Base-by-base conservation (phyloP, 2,113 vertebrate species). In the Cyphotilapia sp. region DNA sequence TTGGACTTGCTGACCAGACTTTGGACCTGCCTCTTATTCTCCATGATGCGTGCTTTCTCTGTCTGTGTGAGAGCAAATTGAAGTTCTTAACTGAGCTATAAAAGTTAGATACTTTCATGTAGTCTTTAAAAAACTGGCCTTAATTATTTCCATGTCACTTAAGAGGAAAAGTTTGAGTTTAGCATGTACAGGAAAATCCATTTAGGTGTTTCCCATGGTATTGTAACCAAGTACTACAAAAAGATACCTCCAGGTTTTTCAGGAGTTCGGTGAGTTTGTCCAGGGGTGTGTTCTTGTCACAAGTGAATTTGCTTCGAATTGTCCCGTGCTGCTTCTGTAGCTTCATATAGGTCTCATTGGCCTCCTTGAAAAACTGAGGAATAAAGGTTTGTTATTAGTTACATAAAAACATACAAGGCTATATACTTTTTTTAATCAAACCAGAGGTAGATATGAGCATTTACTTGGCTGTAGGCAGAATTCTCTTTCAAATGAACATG, bases 401-500 rank as follows among this genome's bases (percentile, higher is more conserved):
- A 63, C 3, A 27, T 29, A 6, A 82, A 27, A 74, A 81, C 19
- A 57, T 7, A 5, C 13, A 24, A 2, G 11, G 16, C 9, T 49
- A 31, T 78, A 16, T 69, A 22, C 31, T 7, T 22, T 8, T 8
- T 47, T 27, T 13, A 3, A 8, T 4, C 2, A 47, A 7, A 38
- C 14, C 24, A 16, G 14, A 19, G 49, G 56, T 19, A 71, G 81
- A 35, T 19, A n/a, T 8, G 57, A 42, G 19, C 24, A 19, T 69
- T 91, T 83, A 99, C 99, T 96, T 99, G 98, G 90, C 98, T 98
- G 94, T 99, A 99, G 76, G 98, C 97, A 0, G 98, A 96, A 10
- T 99, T 99, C 94, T 99, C 98, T 93, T 99, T 99, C 89, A 99
- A 95, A 85, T 99, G 99, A 56, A 97, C 92, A 61, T 99, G 96